Evolutionary conservation across 2,888 invertebrate species (phyloP).

Genomic region (Pristionchus mayeri): DNA sequence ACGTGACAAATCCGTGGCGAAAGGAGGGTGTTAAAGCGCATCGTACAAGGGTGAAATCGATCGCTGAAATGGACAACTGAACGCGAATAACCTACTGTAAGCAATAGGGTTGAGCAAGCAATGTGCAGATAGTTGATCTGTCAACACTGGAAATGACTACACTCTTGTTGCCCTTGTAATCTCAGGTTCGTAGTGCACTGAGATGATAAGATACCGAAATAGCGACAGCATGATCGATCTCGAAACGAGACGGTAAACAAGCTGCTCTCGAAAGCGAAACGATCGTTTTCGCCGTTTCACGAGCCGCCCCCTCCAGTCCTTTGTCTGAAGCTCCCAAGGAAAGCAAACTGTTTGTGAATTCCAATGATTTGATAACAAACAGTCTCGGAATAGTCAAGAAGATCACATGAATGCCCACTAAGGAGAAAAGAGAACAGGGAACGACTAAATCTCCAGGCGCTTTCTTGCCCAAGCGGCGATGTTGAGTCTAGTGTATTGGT

Average conservation of each 20-base stretch:
- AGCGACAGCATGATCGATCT: not conserved
- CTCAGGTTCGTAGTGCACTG: not conserved
- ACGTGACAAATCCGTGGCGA: no score
- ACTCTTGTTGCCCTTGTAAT: no score
- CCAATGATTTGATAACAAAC: conserved; percentile 26
- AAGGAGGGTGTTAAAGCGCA: no score
- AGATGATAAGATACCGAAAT: not conserved
- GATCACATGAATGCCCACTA: no score
- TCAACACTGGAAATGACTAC: no score
- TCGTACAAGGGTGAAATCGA: no score
- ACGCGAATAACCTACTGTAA: no score
- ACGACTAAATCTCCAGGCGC: not conserved
- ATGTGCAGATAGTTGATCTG: no score
- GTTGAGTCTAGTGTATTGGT: conserved; percentile 30
- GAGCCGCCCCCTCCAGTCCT: not conserved
- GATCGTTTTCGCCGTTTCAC: not conserved
- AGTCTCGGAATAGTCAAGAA: not conserved
- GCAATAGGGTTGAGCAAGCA: no score
- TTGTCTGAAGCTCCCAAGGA: not conserved
- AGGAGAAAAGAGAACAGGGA: no score
- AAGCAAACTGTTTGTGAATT: not conserved
- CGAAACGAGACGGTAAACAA: not conserved
- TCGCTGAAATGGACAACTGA: no score
- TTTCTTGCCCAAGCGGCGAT: not conserved
- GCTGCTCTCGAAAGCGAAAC: not conserved